A percentile compares a stretch with the other conserved stretches of the same genome.
These are phyloP conservation scores for Ptychobarbus kaznakovi DNA, from an alignment of 2,797 vertebrate genomes.

Conservation along the genomic window DNA sequence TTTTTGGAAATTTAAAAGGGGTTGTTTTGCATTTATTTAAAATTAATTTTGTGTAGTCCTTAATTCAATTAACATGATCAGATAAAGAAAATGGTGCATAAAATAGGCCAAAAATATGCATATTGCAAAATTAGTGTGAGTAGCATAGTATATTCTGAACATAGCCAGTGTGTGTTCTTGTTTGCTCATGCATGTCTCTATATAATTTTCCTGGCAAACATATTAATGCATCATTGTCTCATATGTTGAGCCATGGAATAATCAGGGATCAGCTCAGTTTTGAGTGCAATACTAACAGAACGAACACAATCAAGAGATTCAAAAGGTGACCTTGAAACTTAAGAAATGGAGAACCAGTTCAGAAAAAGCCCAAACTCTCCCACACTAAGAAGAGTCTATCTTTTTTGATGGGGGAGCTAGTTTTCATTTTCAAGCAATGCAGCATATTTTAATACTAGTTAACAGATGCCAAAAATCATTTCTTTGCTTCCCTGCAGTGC, in stretches of 20 bases:
- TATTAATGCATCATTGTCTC: neutral
- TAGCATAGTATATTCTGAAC: neutral
- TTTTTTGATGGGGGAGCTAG: neutral
- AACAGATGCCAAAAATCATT: conserved; percentile 15
- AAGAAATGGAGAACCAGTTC: conserved; percentile 29
- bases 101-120: neutral
- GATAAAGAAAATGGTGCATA: neutral
- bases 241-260: neutral
- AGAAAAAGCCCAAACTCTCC: conserved; percentile 26
- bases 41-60: no score
- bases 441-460: conserved; percentile 11
- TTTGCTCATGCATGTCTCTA: neutral
- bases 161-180: neutral
- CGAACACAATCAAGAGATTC: conserved; percentile 30
- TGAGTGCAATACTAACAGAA: conserved; percentile 8
- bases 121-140: neutral
- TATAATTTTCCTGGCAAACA: neutral
- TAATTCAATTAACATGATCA: neutral
- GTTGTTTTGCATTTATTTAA: neutral
- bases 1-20: neutral
- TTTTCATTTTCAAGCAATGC: conserved; percentile 28
- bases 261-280: neutral
- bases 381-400: conserved; percentile 11
- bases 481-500: neutral
- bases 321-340: conserved; percentile 38